Evolutionary conservation across 2,113 vertebrate genomes (phyloP).

Genomic region (Pogona vitticeps): DNA sequence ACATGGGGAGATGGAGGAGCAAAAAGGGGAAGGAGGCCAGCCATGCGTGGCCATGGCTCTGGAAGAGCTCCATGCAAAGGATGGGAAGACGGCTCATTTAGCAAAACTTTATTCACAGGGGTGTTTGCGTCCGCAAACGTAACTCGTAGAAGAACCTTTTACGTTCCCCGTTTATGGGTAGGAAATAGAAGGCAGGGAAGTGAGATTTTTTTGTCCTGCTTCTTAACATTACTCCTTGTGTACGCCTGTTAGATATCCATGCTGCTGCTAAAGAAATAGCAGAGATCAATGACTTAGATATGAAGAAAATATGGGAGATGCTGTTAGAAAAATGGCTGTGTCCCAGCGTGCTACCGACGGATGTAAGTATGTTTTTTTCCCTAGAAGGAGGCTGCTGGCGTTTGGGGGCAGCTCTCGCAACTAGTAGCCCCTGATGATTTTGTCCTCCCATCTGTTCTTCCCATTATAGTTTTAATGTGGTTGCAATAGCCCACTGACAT

Average conservation of each 20-base stretch:
- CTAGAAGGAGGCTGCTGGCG: background rate
- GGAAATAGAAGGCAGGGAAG: too few relatives aligned
- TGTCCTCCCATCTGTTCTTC: background rate
- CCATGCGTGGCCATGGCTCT: too few relatives aligned
- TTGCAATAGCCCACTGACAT: background rate
- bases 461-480: background rate
- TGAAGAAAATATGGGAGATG: constrained; percentile 86
- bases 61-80: too few relatives aligned
- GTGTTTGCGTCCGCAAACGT: too few relatives aligned
- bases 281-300: constrained; percentile 85
- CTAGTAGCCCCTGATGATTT: background rate
- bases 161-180: too few relatives aligned
- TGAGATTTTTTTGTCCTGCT: background rate
- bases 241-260: constrained; percentile 84
- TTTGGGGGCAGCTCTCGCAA: background rate
- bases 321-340: constrained; percentile 94
- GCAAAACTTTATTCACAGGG: too few relatives aligned
- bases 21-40: too few relatives aligned
- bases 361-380: constrained; percentile 70
- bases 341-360: constrained; percentile 71
- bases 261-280: constrained; percentile 88
- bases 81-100: too few relatives aligned
- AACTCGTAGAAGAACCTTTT: too few relatives aligned
- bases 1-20: too few relatives aligned
- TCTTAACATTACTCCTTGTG: background rate